Base-by-base conservation (phyloP, 2,888 invertebrate species). In the Melanotus villosus region DNA sequence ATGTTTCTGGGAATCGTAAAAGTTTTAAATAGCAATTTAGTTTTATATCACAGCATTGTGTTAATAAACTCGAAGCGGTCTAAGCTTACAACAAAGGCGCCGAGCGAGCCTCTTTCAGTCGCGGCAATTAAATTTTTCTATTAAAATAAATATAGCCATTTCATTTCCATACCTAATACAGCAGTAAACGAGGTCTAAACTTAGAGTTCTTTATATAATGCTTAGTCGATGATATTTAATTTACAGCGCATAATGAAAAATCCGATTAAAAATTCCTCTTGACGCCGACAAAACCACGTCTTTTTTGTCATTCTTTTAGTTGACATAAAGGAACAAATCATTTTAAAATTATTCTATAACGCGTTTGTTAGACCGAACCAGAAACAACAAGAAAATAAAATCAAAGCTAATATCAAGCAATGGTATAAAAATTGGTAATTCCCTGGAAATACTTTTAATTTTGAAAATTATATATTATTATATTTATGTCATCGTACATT, bases 31-130 rank as follows among this genome's bases (percentile, higher is more conserved):
- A 73, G 74, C 76, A 73, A 72, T 76, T 76, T 76, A 73, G 74
- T 79, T 81, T 81, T 78, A 79, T 80, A 80, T 81, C 80, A 80
- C 75, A 77, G 75, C 77, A 79, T 80, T 80, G 79, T 79, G 75
- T 80, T 78, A 79, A 78, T 77, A 78, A 80, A 77, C 77, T 75
- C 76, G 73, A 58, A 73, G 74, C 75, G 78, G 70, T 72, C 73
- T 71, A 70, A 71, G 70, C 38, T 70, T 70, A 69, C 71, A 76
- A 79, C 79, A 79, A 79, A 79, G 79, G 76, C 69, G 75, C 78
- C 78, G 78, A 77, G 67, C 62, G 67, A 70, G 60, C 73, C 70
- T 73, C 71, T 69, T 72, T 77, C 76, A 76, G 75, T 76, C 78
- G 74, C 72, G 75, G 79, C 77, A 79, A 80, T 80, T 80, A 79